Evolutionary conservation across 2,888 invertebrate genomes (phyloP), one percentile per base, ranked within the genome.

Genomic region (Dicyrtomina minuta): DNA sequence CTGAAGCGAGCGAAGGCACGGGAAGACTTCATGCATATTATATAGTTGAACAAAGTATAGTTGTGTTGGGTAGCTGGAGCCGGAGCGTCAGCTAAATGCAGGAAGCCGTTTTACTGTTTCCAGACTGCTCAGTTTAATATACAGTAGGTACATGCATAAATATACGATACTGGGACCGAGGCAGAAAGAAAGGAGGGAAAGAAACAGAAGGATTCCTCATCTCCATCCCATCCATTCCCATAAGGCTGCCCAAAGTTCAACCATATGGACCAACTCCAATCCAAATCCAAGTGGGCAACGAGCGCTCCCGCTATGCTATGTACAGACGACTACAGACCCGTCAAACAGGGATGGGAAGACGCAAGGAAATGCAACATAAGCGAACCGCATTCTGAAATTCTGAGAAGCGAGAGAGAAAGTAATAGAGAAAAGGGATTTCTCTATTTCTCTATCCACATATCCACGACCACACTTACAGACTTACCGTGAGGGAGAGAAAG

Each of bases 231-330:
- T 33, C 15, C 41, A 43, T 53, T 51, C 64, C 53, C 53, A 53
- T 53, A 51, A 46, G 59, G 44, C 59, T 59, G 49, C 58, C 64
- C 49, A 64, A 68, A 65, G 64, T 51, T 39, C 27, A 64, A 64
- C 43, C 69, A 71, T 74, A 74, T 72, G 72, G 74, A 74, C 72
- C 58, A 58, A 59, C 62, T 71, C 71, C 33, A 33, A 33, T 3
- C 33, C 67, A 71, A 33, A 33, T 3, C 33, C 67, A 71, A 73
- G 44, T 66, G 70, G 66, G 62, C 41, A 33, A 51, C 24, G 33
- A n/a, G n/a, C n/a, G n/a, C n/a, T n/a, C n/a, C n/a, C 26, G 8
- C 53, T 51, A 15, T 60, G 20, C 60, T 51, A n/a, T n/a, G n/a
- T n/a, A n/a, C n/a, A n/a, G n/a, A n/a, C n/a, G n/a, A n/a, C 43